phyloP scores from a whole-genome alignment of 2,888 invertebrate genomes.

The Sarcophaga caerulescens region DNA sequence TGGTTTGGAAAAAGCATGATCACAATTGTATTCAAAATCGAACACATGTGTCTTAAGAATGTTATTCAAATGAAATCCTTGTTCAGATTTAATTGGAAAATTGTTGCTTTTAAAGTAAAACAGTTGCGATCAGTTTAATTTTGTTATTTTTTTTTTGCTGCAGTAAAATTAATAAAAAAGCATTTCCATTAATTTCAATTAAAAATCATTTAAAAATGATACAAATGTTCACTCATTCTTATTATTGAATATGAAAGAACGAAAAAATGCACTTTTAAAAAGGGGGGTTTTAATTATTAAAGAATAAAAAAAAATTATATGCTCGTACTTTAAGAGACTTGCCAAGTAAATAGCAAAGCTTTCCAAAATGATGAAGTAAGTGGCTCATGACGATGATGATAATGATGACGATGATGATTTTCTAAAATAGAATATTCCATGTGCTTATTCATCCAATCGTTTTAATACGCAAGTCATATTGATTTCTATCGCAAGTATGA shows the following conservation, averaged over 20 bases:
- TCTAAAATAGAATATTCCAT: constrained; percentile 46
- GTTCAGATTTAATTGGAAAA: no score
- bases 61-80: background rate
- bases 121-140: background rate
- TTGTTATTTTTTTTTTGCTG: background rate
- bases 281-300: constrained; percentile 19
- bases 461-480: constrained; percentile 23
- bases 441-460: constrained; percentile 45
- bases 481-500: constrained; percentile 43
- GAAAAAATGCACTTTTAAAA: constrained; percentile 21
- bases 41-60: no score
- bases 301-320: constrained; percentile 14
- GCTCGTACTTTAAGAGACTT: constrained; percentile 31
- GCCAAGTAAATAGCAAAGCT: background rate
- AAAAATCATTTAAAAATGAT: constrained; percentile 60
- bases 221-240: background rate
- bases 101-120: constrained; percentile 1
- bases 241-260: constrained; percentile 23
- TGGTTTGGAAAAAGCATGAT: no score
- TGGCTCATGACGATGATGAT: background rate
- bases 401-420: constrained; percentile 35
- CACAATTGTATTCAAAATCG: no score
- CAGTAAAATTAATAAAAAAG: constrained; percentile 30
- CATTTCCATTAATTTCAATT: constrained; percentile 67
- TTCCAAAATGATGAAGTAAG: background rate